Base-by-base conservation (phyloP, 2,113 vertebrate species). In the Colaptes auratus region DNA sequence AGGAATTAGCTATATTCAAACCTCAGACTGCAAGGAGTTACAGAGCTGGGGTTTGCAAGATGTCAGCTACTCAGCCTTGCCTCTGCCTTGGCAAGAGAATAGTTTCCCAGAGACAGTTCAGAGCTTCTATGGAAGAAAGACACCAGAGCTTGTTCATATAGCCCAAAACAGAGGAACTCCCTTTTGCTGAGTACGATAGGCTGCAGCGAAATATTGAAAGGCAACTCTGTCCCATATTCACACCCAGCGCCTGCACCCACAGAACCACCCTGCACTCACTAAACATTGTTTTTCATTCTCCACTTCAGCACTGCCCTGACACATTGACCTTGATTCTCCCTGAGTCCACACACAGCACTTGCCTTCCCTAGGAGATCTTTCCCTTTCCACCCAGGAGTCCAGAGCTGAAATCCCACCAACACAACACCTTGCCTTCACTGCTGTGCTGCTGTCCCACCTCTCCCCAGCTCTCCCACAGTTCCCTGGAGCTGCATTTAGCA, bases 301-400 rank as follows among this genome's bases (percentile, higher is more conserved):
- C 50, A 13, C 48, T 4, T 21, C 52, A 14, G 27, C 0, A 1
- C 59, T 44, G 20, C 82, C 55, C 78, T 5, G 19, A 20, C 69
- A 61, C 1, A 0, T 1, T 5, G 48, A 6, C 61, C 70, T 25
- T 0, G 0, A 67, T 30, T 21, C 36, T 44, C 31, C 55, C 20
- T 21, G 6, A 71, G 82, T 53, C 25, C 67, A 13, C 80, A 4
- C 56, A 27, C 17, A 30, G 66, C 61, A 7, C 18, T 9, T 1
- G 1, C 44, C 33, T 33, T 42, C 59, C 31, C 21, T 0, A 0
- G 21, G 46, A 77, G 7, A 48, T 3, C 53, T 7, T 70, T 69
- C 67, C 28, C 14, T 31, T 72, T 18, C 52, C 42, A 63, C 28
- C 35, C 2, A 0, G 16, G 39, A 84, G 7, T 3, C 44, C 63